Evolutionary conservation across 2,888 invertebrate genomes (phyloP).

Genomic region (Oeneis ivallda): DNA sequence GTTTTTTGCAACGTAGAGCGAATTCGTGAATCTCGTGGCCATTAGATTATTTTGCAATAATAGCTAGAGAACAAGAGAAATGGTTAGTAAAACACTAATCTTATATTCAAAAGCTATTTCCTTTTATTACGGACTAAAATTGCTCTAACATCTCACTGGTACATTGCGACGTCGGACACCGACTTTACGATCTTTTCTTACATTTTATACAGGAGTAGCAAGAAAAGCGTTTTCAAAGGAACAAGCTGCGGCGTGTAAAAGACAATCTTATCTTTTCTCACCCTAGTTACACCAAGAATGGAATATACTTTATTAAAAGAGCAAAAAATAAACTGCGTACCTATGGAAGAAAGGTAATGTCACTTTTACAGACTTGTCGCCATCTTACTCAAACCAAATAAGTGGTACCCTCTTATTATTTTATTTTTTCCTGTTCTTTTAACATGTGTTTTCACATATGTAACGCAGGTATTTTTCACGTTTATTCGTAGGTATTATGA

Average conservation of each 20-base stretch:
- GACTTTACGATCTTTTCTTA: slow-evolving; percentile 29
- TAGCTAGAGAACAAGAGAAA: not conserved
- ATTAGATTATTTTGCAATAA: not conserved
- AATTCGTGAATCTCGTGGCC: too few species aligned
- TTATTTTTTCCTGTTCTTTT: too few species aligned
- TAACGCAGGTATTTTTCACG: too few species aligned
- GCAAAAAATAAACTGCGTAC: slow-evolving; percentile 6
- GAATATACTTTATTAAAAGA: not conserved
- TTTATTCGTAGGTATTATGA: too few species aligned
- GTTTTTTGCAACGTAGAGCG: too few species aligned
- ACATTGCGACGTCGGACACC: slow-evolving; percentile 22
- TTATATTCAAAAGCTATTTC: slow-evolving; percentile 26
- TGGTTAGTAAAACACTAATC: slow-evolving; percentile 15
- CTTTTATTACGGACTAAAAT: slow-evolving; percentile 26
- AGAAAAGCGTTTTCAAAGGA: slow-evolving; percentile 28
- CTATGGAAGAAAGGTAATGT: too few species aligned
- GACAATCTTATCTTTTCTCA: slow-evolving; percentile 28
- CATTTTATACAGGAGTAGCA: slow-evolving; percentile 29
- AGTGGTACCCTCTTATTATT: too few species aligned
- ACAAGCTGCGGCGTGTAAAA: slow-evolving; percentile 28
- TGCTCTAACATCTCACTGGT: slow-evolving; percentile 25
- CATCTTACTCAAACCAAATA: too few species aligned
- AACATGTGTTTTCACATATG: too few species aligned
- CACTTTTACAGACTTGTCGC: too few species aligned
- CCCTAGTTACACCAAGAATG: slow-evolving; percentile 20